Evolutionary conservation across 2,888 invertebrate species (phyloP).

Genomic region (Agapostemon virescens): DNA sequence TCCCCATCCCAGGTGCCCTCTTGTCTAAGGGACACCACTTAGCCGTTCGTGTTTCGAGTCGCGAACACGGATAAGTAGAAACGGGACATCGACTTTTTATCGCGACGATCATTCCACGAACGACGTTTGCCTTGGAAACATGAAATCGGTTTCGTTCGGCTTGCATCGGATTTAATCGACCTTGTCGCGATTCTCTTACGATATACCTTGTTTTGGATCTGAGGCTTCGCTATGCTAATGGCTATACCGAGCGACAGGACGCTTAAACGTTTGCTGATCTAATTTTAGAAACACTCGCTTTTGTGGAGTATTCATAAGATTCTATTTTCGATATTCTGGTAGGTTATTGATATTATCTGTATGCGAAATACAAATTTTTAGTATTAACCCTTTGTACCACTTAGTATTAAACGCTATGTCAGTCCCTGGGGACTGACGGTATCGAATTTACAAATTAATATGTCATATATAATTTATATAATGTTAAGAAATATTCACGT

Average conservation of each 20-base stretch:
- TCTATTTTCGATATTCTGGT: too few relatives aligned
- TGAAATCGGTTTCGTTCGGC: not conserved
- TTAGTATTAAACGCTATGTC: too few relatives aligned
- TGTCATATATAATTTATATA: too few relatives aligned
- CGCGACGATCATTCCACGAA: not conserved
- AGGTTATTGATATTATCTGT: too few relatives aligned
- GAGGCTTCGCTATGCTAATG: not conserved
- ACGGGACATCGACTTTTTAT: constrained; percentile 37
- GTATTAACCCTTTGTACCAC: too few relatives aligned
- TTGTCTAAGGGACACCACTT: constrained; percentile 28
- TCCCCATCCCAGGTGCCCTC: not conserved
- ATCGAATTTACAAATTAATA: too few relatives aligned
- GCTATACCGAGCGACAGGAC: not conserved
- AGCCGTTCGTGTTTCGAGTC: constrained; percentile 5
- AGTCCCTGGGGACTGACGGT: too few relatives aligned
- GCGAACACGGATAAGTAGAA: constrained; percentile 23
- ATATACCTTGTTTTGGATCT: not conserved
- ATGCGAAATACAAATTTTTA: too few relatives aligned
- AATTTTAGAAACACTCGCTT: too few relatives aligned
- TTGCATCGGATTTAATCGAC: constrained; percentile 33
- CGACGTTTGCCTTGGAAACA: constrained; percentile 18
- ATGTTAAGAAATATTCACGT: too few relatives aligned
- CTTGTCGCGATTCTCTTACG: constrained; percentile 23
- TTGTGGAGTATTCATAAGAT: too few relatives aligned
- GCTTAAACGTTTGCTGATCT: not conserved